Conservation (phyloP, 1,140 invertebrate species). For the Brachionus rubens region DNA sequence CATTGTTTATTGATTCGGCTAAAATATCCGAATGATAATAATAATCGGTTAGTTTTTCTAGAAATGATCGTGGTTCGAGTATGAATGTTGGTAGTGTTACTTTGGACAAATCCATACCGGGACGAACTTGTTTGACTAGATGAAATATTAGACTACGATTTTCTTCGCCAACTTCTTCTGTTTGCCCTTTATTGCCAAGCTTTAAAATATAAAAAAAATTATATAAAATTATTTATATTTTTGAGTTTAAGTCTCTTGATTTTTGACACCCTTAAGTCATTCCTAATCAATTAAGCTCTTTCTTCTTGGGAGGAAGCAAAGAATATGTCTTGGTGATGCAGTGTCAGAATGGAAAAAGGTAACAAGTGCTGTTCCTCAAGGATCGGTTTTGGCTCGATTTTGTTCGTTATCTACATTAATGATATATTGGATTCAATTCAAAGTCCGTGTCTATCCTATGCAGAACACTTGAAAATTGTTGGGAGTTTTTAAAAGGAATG, state of each 20-base stretch:
- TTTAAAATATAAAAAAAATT: background rate
- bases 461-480: too few relatives aligned
- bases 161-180: slow-evolving; percentile 85
- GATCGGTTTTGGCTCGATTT: too few relatives aligned
- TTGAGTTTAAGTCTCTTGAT: background rate
- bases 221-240: slow-evolving; percentile 59
- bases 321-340: too few relatives aligned
- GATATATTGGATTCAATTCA: too few relatives aligned
- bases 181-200: slow-evolving; percentile 72
- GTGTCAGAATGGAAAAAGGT: too few relatives aligned
- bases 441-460: too few relatives aligned
- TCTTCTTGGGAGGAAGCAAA: too few relatives aligned
- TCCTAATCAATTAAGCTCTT: too few relatives aligned
- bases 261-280: too few relatives aligned
- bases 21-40: slow-evolving; percentile 89
- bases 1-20: slow-evolving; percentile 74
- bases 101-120: slow-evolving; percentile 92
- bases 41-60: slow-evolving; percentile 86
- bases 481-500: too few relatives aligned
- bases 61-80: slow-evolving; percentile 82
- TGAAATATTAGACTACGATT: slow-evolving; percentile 92
- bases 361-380: too few relatives aligned
- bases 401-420: too few relatives aligned
- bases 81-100: slow-evolving; percentile 87
- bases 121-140: slow-evolving; percentile 82